A percentile compares a stretch with the other conserved stretches of the same genome.
These are phyloP conservation scores for Athene cunicularia DNA, from an alignment of 2,113 vertebrate species.

Conservation along the genomic window DNA sequence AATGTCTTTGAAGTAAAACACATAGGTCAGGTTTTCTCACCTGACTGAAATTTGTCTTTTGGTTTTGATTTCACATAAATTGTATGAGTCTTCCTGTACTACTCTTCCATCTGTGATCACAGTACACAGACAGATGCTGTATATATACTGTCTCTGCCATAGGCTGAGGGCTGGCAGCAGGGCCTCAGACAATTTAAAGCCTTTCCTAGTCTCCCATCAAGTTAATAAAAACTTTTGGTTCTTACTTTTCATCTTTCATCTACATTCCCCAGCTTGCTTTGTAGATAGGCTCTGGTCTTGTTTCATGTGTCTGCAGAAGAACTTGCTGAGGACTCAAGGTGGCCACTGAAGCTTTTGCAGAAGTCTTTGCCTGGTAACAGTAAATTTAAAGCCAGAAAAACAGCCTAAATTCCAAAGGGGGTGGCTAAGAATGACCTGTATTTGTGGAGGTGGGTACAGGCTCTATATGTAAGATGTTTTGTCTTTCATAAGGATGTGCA, in stretches of 20 bases:
- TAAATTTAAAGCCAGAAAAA: neutral
- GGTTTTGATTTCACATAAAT: neutral
- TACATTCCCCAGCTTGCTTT: neutral
- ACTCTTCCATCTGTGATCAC: neutral
- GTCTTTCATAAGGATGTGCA: neutral
- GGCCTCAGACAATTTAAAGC: neutral
- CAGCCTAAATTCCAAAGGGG: neutral
- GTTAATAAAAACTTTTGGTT: neutral
- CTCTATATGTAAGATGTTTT: fast-evolving
- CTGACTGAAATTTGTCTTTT: neutral
- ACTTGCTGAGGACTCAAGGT: neutral
- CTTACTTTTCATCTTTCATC: neutral
- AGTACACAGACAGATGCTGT: neutral
- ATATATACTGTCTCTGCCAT: neutral
- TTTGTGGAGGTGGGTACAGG: neutral
- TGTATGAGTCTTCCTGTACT: neutral
- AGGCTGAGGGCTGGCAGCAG: neutral
- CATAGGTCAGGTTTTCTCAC: neutral
- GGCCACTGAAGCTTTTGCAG: neutral
- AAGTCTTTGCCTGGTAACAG: neutral
- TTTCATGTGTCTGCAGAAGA: neutral
- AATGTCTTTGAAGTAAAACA: neutral
- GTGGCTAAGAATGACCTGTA: neutral
- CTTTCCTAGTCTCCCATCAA: neutral
- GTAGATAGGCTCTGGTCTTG: neutral